Conservation (phyloP, 2,797 vertebrate species). For the Crypturellus tataupa region DNA sequence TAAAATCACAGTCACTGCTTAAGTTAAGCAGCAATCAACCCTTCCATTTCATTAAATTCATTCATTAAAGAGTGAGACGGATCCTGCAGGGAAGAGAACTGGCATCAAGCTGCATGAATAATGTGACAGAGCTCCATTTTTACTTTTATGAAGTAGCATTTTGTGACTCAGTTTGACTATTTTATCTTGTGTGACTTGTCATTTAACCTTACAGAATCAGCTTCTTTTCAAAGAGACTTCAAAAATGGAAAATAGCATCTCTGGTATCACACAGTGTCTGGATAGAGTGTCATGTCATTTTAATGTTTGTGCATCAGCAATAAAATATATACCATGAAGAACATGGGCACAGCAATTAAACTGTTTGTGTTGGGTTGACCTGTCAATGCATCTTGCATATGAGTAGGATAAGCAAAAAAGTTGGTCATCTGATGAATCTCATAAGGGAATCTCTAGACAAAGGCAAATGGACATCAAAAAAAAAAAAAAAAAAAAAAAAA, state of each 20-base stretch:
- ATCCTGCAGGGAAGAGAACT: background rate
- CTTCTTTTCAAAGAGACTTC: background rate
- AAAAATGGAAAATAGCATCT: background rate
- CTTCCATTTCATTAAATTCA: background rate
- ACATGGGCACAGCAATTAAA: background rate
- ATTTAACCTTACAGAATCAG: background rate
- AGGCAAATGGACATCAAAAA: background rate
- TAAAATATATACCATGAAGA: background rate
- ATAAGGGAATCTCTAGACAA: background rate
- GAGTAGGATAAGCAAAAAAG: background rate
- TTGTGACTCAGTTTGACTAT: background rate
- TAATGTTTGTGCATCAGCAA: background rate
- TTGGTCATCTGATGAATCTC: background rate
- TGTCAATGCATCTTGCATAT: background rate
- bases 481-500: background rate
- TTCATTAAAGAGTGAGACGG: background rate
- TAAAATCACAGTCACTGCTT: conserved; percentile 2
- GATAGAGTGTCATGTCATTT: background rate
- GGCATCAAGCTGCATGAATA: background rate
- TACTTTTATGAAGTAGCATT: background rate
- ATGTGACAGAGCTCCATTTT: background rate
- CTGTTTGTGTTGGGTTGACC: background rate
- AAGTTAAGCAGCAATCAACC: background rate
- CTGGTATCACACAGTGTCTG: background rate
- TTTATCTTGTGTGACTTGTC: background rate